Evolutionary conservation across 2,888 invertebrate genomes (phyloP).

Genomic region (Sialis lutaria): DNA sequence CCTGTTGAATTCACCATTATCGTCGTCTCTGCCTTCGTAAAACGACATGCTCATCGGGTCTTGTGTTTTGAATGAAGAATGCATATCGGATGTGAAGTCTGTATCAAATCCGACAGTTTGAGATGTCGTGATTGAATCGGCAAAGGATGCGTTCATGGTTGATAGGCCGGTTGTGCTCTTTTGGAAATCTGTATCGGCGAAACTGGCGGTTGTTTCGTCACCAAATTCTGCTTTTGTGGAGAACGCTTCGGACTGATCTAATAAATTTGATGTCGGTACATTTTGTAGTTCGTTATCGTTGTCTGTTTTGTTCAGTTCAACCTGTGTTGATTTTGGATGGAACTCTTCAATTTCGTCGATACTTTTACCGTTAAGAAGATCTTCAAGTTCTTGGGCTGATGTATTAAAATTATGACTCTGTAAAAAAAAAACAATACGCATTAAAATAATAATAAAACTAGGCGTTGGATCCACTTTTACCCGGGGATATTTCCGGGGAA

Average conservation of each 20-base stretch:
- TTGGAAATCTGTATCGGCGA: slow-evolving; percentile 11
- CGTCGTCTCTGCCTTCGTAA: slow-evolving; percentile 40
- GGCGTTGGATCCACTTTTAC: too few species aligned
- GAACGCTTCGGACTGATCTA: slow-evolving; percentile 29
- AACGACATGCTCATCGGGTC: slow-evolving; percentile 50
- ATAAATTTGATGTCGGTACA: slow-evolving; percentile 14
- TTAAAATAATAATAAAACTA: slow-evolving; percentile 10
- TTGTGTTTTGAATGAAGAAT: slow-evolving; percentile 35
- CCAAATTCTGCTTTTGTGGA: slow-evolving; percentile 33
- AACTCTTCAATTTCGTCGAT: slow-evolving; percentile 25
- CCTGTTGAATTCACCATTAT: slow-evolving; percentile 28
- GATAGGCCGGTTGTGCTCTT: not conserved
- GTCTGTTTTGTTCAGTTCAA: slow-evolving; percentile 1
- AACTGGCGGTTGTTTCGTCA: slow-evolving; percentile 27
- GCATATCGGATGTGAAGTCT: slow-evolving; percentile 30
- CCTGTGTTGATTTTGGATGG: slow-evolving; percentile 16
- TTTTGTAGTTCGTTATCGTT: not conserved
- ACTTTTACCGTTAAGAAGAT: slow-evolving; percentile 24
- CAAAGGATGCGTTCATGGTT: slow-evolving; percentile 27
- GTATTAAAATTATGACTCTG: too few species aligned
- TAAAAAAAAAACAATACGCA: slow-evolving; percentile 10
- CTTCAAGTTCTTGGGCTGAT: slow-evolving; percentile 20
- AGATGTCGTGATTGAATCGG: slow-evolving; percentile 27
- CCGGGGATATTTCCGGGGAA: too few species aligned
- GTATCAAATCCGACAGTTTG: slow-evolving; percentile 26